These are phyloP conservation scores for Gryllus bimaculatus DNA, from an alignment of 1,140 invertebrate species.

Conservation along the genomic window DNA sequence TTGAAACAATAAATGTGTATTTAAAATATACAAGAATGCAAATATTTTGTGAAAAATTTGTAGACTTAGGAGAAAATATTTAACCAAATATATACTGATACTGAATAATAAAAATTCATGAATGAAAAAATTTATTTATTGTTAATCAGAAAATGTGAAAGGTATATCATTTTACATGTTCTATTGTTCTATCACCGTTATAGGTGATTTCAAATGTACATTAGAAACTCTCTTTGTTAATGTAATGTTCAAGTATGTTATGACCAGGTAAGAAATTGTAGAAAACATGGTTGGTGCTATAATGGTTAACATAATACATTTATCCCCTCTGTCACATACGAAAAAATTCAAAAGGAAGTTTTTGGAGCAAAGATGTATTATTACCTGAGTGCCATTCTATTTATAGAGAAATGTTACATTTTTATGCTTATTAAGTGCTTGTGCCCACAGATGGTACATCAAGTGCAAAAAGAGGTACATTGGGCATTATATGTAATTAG, in stretches of 20 bases:
- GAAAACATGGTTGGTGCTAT: neutral
- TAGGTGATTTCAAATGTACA: neutral
- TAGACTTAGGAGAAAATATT: neutral
- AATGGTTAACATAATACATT: neutral
- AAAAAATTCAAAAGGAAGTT: too few species aligned
- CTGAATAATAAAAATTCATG: neutral
- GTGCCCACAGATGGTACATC: too few species aligned
- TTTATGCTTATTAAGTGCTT: too few species aligned
- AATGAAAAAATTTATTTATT: neutral
- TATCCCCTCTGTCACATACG: neutral
- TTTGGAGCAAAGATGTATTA: too few species aligned
- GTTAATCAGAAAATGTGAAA: neutral
- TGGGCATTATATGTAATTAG: too few species aligned
- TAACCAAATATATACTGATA: slow-evolving; percentile 1
- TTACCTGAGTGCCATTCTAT: too few species aligned
- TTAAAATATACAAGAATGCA: neutral
- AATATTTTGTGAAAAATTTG: slow-evolving; percentile 1
- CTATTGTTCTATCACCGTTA: neutral
- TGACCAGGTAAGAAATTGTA: neutral
- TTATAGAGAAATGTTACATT: too few species aligned
- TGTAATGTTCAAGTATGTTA: neutral
- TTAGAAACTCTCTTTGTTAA: neutral
- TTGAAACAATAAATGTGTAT: neutral
- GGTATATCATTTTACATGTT: neutral
- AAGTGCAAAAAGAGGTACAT: too few species aligned